Conservation (phyloP, 2,797 vertebrate species). For the Sphaeramia orbicularis region DNA sequence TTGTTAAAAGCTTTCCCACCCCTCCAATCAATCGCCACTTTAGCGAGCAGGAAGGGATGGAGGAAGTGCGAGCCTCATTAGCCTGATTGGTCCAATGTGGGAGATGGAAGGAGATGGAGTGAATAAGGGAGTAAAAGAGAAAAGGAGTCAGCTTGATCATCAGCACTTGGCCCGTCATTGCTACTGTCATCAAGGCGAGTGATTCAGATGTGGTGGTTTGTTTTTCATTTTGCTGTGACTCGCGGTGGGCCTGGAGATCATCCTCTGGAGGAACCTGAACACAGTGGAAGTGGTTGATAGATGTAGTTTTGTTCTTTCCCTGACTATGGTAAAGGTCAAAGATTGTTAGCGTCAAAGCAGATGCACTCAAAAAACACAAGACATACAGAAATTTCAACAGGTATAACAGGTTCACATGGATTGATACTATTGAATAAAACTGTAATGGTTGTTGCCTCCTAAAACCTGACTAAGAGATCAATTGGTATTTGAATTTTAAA, state of each 20-base stretch:
- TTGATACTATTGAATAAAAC: too few species aligned
- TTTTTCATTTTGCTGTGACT: conserved; percentile 42
- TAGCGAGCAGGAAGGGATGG: conserved; percentile 79
- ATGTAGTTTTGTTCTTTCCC: background rate
- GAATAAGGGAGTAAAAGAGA: conserved; percentile 65
- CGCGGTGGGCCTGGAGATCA: conserved; percentile 5
- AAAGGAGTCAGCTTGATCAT: conserved; percentile 81
- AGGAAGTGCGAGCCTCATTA: conserved; percentile 83
- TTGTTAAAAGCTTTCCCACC: conserved; percentile 87
- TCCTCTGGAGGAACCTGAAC: conserved; percentile 22
- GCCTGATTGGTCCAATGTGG: conserved; percentile 82
- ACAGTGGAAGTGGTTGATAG: conserved; percentile 7
- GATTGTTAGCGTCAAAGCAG: background rate
- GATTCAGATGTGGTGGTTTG: conserved; percentile 44
- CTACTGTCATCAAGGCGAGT: conserved; percentile 60
- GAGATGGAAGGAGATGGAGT: conserved; percentile 70
- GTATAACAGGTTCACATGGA: too few species aligned
- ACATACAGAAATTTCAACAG: too few species aligned
- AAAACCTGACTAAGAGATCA: too few species aligned
- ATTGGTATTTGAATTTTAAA: too few species aligned
- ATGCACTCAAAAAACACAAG: background rate
- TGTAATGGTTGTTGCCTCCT: too few species aligned
- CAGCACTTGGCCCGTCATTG: conserved; percentile 75
- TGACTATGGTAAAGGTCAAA: background rate
- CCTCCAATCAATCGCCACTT: conserved; percentile 87